Percentiles rank a stretch among this genome's conserved stretches.
phyloP scores from a whole-genome alignment of 2,113 vertebrate genomes.

The Natator depressus region DNA sequence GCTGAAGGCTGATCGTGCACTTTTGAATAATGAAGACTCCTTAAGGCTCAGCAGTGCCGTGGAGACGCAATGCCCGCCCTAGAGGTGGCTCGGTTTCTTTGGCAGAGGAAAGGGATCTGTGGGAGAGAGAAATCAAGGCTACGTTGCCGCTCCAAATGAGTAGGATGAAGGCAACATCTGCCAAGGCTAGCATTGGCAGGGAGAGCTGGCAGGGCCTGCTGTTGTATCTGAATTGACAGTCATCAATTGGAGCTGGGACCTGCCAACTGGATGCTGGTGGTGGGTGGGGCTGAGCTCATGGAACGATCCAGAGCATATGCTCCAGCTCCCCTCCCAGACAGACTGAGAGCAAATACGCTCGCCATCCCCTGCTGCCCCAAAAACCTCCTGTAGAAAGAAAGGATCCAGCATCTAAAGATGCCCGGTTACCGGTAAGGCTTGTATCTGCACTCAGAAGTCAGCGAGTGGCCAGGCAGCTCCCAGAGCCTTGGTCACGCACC shows the following conservation, averaged over 20 bases:
- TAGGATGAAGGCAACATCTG: conserved; percentile 52
- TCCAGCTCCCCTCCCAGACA: not conserved
- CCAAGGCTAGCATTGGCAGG: conserved; percentile 8
- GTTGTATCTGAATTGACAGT: not conserved
- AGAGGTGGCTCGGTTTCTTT: not conserved
- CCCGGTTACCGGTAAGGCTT: not conserved
- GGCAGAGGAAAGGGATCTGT: not conserved
- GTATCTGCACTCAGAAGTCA: not conserved
- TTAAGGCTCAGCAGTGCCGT: not conserved
- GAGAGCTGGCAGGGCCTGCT: not conserved
- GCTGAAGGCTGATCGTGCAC: not conserved
- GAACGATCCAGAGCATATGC: not conserved
- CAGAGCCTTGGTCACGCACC: not conserved
- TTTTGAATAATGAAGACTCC: not conserved
- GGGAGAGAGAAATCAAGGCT: not conserved
- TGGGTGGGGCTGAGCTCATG: not conserved
- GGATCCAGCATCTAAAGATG: not conserved
- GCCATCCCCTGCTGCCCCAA: not conserved
- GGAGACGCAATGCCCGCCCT: conserved; percentile 15
- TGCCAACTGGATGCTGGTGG: conserved; percentile 36
- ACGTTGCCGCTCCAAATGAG: not conserved
- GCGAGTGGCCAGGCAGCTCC: not conserved
- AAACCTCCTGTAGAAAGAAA: not conserved
- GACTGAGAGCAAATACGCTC: not conserved
- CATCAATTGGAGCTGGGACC: not conserved